phyloP scores from a whole-genome alignment of 2,888 invertebrate species.

The Apodemia mormo region DNA sequence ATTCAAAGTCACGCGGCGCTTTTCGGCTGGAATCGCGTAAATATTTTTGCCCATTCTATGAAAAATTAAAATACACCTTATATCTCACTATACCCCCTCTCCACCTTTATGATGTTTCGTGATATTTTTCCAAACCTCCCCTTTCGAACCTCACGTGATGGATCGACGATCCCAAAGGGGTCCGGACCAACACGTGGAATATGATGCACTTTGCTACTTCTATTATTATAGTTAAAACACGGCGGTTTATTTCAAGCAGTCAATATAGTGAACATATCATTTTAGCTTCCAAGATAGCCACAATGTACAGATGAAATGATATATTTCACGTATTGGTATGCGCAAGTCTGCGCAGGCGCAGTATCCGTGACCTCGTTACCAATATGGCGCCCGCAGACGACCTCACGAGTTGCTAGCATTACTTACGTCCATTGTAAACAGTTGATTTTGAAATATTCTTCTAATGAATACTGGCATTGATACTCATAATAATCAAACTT shows the following conservation, averaged over 20 bases:
- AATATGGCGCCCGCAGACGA: conserved; percentile 60
- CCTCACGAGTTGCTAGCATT: conserved; percentile 44
- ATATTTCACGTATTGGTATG: conserved; percentile 20
- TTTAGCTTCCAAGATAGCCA: conserved; percentile 16
- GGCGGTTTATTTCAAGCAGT: conserved; percentile 2
- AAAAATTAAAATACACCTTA: too few species aligned
- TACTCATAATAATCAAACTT: background rate
- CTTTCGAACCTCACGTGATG: too few species aligned
- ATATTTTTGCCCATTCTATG: too few species aligned
- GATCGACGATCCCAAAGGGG: too few species aligned
- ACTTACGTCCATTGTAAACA: conserved; percentile 20
- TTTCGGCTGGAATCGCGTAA: too few species aligned
- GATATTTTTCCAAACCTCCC: too few species aligned
- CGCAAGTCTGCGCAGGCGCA: conserved; percentile 53
- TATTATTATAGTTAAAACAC: background rate
- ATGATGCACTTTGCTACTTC: too few species aligned
- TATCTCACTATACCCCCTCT: too few species aligned
- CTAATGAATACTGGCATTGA: conserved; percentile 24
- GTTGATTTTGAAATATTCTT: conserved; percentile 16
- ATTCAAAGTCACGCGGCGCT: too few species aligned
- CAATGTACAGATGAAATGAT: conserved; percentile 17
- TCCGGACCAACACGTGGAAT: too few species aligned
- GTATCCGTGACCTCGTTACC: conserved; percentile 66
- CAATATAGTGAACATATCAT: background rate
- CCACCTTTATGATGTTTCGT: too few species aligned